Evolutionary conservation across 2,888 invertebrate species (phyloP), one percentile per base, ranked within the genome.

Genomic region (Psylliodes chrysocephalus): DNA sequence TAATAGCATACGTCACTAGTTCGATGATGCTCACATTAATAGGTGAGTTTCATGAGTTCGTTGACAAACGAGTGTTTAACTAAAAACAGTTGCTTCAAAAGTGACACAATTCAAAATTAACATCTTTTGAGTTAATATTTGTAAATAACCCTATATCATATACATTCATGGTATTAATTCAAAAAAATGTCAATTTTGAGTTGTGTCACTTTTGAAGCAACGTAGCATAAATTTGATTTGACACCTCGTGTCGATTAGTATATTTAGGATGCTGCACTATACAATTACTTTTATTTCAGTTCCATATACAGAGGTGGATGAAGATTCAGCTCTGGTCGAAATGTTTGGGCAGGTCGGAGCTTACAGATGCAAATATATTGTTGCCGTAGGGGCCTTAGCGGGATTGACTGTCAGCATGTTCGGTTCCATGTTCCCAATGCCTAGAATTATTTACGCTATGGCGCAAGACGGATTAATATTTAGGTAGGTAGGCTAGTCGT

Each of bases 381-480:
- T 96, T 22, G 95, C 94, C 0, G 84, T 95, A n/a, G 96, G 96
- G 0, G 96, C 96, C 0, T 85, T 96, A n/a, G 93, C 95, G 8
- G 96, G 95, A 7, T 30, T 6, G 30, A 30, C 4, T 64, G 78
- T 19, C 78, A 95, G 93, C 77, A 83, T 94, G 54, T 86, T 94
- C 74, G 95, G 95, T 1, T 90, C 93, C 0, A 92, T 95, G 86
- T 95, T 92, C 78, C 93, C 94, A 0, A 82, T 95, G 42, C 94
- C 95, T 0, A 87, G 95, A 66, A 90, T 94, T 53, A 90, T 95
- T 51, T 95, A 95, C 82, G 92, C 95, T 19, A 95, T 96, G 94
- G 89, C 95, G 0, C 86, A 89, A 7, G 95, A 96, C 80, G 94
- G 94, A 0, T 83, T 96, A 18, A 85, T 96, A 72, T 96, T 92